A percentile compares a stretch with the other conserved stretches of the same genome.
These are phyloP conservation scores for Eupeodes luniger DNA, from an alignment of 2,888 invertebrate genomes.

Conservation along the genomic window DNA sequence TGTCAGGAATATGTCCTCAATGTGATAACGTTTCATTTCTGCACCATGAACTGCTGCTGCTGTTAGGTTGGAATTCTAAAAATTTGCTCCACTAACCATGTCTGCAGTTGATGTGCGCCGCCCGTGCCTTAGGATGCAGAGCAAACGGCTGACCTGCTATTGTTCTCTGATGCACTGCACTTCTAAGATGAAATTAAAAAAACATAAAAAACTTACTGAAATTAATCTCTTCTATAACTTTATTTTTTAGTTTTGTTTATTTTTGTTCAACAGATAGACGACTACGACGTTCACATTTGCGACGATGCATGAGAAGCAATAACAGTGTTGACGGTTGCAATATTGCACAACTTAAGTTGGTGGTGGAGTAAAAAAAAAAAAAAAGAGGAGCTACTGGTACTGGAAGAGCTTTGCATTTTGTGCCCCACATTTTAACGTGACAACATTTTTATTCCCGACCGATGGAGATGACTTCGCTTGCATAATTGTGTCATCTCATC, in stretches of 20 bases:
- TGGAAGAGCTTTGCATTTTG: constrained; percentile 36
- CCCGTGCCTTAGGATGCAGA: constrained; percentile 19
- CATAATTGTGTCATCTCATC: constrained; percentile 57
- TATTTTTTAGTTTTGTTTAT: constrained; percentile 2
- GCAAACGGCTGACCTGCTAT: constrained; percentile 60
- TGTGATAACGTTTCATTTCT: constrained; percentile 5
- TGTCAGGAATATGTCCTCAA: constrained; percentile 35
- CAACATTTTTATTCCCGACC: constrained; percentile 42
- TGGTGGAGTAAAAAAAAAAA: constrained; percentile 1
- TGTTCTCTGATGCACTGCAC: constrained; percentile 62
- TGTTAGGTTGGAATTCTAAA: constrained; percentile 6
- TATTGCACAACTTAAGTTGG: constrained; percentile 50
- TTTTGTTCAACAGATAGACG: constrained; percentile 45
- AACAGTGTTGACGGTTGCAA: constrained; percentile 47
- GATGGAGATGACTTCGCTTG: constrained; percentile 50
- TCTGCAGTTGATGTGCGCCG: constrained; percentile 4
- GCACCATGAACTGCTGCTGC: constrained; percentile 27
- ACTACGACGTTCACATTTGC: constrained; percentile 41
- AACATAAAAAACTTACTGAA: constrained; percentile 48
- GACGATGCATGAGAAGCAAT: constrained; percentile 17
- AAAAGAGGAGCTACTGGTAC: background rate
- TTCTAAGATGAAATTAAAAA: constrained; percentile 49
- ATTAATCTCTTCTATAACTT: constrained; percentile 42
- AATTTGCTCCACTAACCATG: constrained; percentile 36
- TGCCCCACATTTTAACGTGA: constrained; percentile 42